Evolutionary conservation across 2,113 vertebrate genomes (phyloP), one percentile per base, ranked within the genome.

Genomic region (Candoia aspera): DNA sequence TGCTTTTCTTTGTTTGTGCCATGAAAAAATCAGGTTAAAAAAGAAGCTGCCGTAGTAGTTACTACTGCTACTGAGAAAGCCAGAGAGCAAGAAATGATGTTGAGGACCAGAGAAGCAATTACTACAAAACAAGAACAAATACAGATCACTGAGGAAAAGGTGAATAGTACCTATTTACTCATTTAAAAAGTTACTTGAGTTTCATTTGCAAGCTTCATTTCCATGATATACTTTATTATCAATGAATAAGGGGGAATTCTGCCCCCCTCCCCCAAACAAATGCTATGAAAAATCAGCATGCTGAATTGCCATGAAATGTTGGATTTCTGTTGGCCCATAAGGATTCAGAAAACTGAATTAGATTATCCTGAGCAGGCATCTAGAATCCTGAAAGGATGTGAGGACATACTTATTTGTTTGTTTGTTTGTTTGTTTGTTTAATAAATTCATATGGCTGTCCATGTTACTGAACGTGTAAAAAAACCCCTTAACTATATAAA

Each of bases 91-190:
- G 97, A 97, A 92, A 24, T 97, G 92, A 96, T 97, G 95, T 96
- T 96, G 0, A 97, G 97, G 97, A 97, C 97, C 95, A 97, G 96
- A 97, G 97, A 98, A 97, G 96, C 73, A 93, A 92, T 97, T 91
- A 46, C 94, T 8, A 96, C 96, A 87, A 97, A 96, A 94, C 97
- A 97, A 95, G 97, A 98, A 95, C 96, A 97, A 96, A 95, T 97
- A 59, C 96, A 97, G 91, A 96, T 98, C 97, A 97, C 96, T 96
- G 93, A 95, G 93, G 97, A 97, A 97, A 97, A 98, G 98, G 98
- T 98, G 97, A 98, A 96, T 97, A 95, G n/a, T 60, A 46, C 92
- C 86, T n/a, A 26, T 46, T 90, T 96, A 93, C 13, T 62, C 57
- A 1, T 84, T 83, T 19, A 57, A 58, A 57, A 85, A 86, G 15